These are phyloP conservation scores for Rhyzopertha dominica DNA, from an alignment of 1,140 invertebrate genomes.

Conservation along the genomic window DNA sequence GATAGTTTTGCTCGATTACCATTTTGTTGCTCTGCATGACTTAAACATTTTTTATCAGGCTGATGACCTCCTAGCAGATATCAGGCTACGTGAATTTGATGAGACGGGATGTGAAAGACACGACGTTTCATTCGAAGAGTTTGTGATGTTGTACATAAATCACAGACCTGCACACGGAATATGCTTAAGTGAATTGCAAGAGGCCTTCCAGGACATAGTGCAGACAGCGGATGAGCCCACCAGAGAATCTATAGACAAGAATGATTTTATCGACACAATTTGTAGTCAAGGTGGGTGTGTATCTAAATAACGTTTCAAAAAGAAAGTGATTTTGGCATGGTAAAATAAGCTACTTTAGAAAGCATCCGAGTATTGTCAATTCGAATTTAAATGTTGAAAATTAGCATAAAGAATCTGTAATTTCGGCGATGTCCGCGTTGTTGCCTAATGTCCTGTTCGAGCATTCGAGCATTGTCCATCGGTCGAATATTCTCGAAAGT, in stretches of 20 bases:
- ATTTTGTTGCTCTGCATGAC: too few species aligned
- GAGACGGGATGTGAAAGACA: conserved; percentile 49
- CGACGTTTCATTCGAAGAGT: conserved; percentile 62
- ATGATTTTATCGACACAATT: conserved; percentile 24
- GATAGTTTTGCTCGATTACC: too few species aligned
- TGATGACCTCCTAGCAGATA: conserved; percentile 62
- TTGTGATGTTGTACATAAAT: conserved; percentile 68
- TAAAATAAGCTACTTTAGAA: too few species aligned
- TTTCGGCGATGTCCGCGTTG: too few species aligned
- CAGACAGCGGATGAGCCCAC: conserved; percentile 16
- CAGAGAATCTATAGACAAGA: conserved; percentile 17
- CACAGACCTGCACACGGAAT: conserved; percentile 59
- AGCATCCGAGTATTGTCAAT: too few species aligned
- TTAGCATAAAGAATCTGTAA: too few species aligned
- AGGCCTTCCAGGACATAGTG: conserved; percentile 23
- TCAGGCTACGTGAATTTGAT: conserved; percentile 56
- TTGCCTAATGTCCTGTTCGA: too few species aligned
- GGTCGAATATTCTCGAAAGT: too few species aligned
- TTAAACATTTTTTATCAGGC: conserved; percentile 49
- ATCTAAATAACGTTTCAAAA: too few species aligned
- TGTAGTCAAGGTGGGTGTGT: conserved; percentile 5
- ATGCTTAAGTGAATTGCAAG: conserved; percentile 34
- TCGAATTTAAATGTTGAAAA: too few species aligned
- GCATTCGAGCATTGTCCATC: too few species aligned
- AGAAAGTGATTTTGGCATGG: too few species aligned